phyloP scores from a whole-genome alignment of 1,140 invertebrate species.

The Panagrolaimus sp. region DNA sequence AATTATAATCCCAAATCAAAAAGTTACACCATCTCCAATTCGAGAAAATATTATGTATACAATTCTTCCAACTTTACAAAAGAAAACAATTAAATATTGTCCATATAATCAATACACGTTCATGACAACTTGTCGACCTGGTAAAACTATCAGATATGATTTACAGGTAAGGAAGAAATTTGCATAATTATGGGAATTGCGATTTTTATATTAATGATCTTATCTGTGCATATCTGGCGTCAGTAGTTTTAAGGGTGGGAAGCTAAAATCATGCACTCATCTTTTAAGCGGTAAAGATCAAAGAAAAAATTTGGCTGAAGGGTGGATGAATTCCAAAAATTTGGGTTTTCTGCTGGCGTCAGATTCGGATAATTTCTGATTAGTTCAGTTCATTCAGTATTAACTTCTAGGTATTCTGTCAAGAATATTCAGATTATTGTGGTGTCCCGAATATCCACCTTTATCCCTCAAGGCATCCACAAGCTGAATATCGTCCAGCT shows the following conservation, averaged over 20 bases:
- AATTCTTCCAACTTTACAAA: conserved; percentile 39
- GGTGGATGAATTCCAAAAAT: too few species aligned
- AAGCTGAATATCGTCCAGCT: conserved; percentile 31
- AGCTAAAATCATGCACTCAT: too few species aligned
- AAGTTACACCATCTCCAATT: conserved; percentile 34
- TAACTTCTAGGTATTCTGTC: conserved; percentile 39
- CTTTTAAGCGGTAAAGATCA: too few species aligned
- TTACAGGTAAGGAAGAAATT: conserved; percentile 30
- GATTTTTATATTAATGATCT: too few species aligned
- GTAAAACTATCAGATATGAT: conserved; percentile 46
- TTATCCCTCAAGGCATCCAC: conserved; percentile 26
- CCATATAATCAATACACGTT: conserved; percentile 48
- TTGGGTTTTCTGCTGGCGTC: too few species aligned
- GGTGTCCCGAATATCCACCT: conserved; percentile 45
- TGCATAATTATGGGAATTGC: neutral
- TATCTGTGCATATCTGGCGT: too few species aligned
- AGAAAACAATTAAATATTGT: conserved; percentile 45
- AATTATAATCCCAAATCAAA: neutral
- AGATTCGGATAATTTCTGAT: neutral
- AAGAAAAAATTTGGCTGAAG: too few species aligned
- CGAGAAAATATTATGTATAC: conserved; percentile 44
- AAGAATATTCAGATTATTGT: conserved; percentile 41
- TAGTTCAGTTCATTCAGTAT: neutral
- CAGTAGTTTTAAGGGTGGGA: too few species aligned
- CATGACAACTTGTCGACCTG: conserved; percentile 39